phyloP scores from a whole-genome alignment of 2,113 vertebrate species.

The Archilochus colubris region DNA sequence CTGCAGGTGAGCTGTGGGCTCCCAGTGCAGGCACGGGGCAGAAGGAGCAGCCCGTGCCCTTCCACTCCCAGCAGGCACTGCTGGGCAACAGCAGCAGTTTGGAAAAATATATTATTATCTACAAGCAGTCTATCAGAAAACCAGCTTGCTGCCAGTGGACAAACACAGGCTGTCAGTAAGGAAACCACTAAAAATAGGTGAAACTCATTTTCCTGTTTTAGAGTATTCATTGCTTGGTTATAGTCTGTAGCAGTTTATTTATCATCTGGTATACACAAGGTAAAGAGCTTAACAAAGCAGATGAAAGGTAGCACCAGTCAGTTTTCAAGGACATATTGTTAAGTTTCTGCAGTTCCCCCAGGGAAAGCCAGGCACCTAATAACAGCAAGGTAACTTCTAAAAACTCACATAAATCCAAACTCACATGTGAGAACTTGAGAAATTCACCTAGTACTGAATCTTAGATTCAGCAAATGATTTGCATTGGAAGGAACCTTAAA shows the following conservation, averaged over 20 bases:
- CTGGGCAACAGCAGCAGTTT: neutral
- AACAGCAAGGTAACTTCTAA: neutral
- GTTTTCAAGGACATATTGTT: neutral
- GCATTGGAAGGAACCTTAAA: too few relatives aligned
- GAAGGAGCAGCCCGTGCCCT: fast-evolving
- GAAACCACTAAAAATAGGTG: neutral
- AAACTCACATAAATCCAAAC: neutral
- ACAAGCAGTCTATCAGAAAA: neutral
- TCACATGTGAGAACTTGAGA: neutral
- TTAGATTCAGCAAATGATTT: neutral
- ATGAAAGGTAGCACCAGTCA: neutral
- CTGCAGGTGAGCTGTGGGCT: neutral
- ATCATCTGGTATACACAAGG: fast-evolving
- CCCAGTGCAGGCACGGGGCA: fast-evolving
- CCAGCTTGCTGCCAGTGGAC: neutral
- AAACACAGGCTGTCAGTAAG: neutral
- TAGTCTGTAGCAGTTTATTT: neutral
- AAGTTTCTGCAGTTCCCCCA: neutral
- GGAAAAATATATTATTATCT: neutral
- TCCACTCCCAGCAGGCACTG: neutral
- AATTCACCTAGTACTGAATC: neutral
- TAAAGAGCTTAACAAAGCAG: neutral
- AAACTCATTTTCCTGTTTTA: neutral
- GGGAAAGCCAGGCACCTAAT: neutral
- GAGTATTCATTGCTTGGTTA: neutral